Evolutionary conservation across 2,888 invertebrate genomes (phyloP), one percentile per base, ranked within the genome.

Genomic region (Tetramorium bicarinatum): DNA sequence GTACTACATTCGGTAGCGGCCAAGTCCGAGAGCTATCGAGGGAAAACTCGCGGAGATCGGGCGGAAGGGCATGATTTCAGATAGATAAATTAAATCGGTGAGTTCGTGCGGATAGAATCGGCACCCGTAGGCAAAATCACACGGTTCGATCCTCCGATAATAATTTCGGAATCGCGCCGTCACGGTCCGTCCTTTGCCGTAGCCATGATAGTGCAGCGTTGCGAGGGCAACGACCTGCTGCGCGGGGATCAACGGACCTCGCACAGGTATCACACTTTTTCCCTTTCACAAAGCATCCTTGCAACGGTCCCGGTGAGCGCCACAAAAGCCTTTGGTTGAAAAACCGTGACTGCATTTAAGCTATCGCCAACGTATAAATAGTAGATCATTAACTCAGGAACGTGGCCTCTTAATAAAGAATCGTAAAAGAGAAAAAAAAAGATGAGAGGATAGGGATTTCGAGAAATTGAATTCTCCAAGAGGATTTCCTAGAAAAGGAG

Each of bases 171-270:
- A 47, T 72, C 29, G 41, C 67, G 29, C 34, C 64, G 64, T 64
- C 77, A 59, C 72, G 13, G 59, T 38, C 38, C 52, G 13, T 74
- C 44, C 21, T 62, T 34, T 21, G 11, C 21, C 15, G 15, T 54
- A 52, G 44, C 38, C 34, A 49, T 61, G 59, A 72, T 80, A 79
- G 79, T 44, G 38, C 79, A 56, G 59, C 71, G 47, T 34, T 34
- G 47, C 47, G 59, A 80, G 79, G 71, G 59, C 79, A 80, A 80
- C 47, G 72, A 80, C 72, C 79, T 29, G 21, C 56, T 13, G 79
- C 67, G 38, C 41, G 79, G 79, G 72, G 79, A 80, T 80, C 79
- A 80, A 80, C 79, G 79, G 79, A 80, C 79, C 79, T 61, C 72
- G 59, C 61, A 71, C 79, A 80, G 79, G 79, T 80, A 80, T 80